phyloP scores from a whole-genome alignment of 92 coral and sea anemone genomes.

The Galaxea fascicularis region DNA sequence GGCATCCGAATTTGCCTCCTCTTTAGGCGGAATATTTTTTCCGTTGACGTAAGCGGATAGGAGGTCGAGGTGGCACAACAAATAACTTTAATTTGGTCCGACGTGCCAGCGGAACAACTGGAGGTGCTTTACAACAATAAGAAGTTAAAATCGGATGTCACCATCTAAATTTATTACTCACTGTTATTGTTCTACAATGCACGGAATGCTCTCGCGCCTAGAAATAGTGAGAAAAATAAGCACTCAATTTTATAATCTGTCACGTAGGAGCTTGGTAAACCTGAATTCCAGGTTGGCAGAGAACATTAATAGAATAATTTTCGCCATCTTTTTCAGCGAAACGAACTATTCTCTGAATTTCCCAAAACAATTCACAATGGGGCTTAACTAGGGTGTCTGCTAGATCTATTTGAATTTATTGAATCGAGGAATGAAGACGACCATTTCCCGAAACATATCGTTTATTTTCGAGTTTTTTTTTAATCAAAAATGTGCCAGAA shows the following conservation, averaged over 20 bases:
- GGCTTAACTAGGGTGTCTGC: too few relatives aligned
- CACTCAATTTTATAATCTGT: not conserved
- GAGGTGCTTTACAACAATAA: not conserved
- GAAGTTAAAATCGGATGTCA: not conserved
- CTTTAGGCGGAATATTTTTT: not conserved
- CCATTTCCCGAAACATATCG: too few relatives aligned
- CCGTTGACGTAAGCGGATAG: constrained; percentile 30
- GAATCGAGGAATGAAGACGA: too few relatives aligned
- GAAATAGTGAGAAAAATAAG: not conserved
- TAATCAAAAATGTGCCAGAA: too few relatives aligned
- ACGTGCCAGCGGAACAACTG: not conserved
- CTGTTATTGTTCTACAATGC: not conserved
- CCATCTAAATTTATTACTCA: not conserved
- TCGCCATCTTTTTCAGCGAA: too few relatives aligned
- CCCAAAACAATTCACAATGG: too few relatives aligned
- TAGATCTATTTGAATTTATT: too few relatives aligned
- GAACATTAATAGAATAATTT: too few relatives aligned
- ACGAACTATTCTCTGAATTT: too few relatives aligned
- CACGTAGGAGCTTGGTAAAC: too few relatives aligned
- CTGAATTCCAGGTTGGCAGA: too few relatives aligned
- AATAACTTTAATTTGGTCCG: not conserved
- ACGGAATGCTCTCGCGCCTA: not conserved
- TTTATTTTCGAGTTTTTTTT: too few relatives aligned
- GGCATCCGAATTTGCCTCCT: not conserved
- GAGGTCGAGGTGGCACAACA: not conserved